phyloP scores from a whole-genome alignment of 2,888 invertebrate species.

The Eupithecia centaureata region DNA sequence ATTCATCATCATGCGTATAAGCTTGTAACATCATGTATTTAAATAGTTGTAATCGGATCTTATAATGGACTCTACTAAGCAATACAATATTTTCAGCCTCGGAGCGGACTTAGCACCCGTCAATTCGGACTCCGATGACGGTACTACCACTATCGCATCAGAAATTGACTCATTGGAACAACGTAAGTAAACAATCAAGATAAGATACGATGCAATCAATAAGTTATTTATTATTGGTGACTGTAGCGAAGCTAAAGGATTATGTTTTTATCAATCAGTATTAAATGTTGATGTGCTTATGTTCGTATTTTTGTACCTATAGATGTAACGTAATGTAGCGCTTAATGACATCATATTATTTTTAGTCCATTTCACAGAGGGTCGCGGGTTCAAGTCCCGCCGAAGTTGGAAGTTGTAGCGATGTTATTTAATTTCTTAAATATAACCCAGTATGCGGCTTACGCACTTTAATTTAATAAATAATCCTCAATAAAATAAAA shows the following conservation, averaged over 20 bases:
- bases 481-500: no score
- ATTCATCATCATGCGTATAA: no score
- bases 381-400: no score
- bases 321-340: background rate
- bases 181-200: constrained; percentile 54
- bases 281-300: background rate
- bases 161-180: constrained; percentile 67
- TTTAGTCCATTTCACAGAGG: no score
- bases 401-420: no score
- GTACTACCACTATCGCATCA: constrained; percentile 56
- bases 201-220: background rate
- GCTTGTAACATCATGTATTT: no score
- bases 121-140: constrained; percentile 61
- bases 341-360: background rate
- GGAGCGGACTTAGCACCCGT: constrained; percentile 76
- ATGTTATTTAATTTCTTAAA: no score
- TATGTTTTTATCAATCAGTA: background rate
- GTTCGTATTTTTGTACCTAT: background rate
- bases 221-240: background rate
- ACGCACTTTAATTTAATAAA: no score
- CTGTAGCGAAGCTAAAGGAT: background rate
- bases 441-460: no score
- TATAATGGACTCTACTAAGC: no score
- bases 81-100: constrained; percentile 67
- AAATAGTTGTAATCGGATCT: no score